phyloP scores from a whole-genome alignment of 2,888 invertebrate genomes.

The Odontomyia ornata region DNA sequence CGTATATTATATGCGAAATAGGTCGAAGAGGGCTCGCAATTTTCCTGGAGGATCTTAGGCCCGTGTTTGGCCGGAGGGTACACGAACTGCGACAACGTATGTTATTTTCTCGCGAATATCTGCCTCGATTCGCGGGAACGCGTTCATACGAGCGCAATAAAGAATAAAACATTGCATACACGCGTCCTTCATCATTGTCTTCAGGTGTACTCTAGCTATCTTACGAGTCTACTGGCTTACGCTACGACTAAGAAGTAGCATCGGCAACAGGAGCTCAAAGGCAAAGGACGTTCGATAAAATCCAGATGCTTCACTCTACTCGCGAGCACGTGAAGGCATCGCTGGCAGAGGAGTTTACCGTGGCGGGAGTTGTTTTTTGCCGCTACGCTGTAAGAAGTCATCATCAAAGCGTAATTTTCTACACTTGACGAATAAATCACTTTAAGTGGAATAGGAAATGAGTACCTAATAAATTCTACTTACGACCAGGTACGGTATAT shows the following conservation, averaged over 20 bases:
- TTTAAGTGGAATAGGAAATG: constrained; percentile 39
- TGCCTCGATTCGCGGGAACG: no score
- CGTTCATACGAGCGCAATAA: no score
- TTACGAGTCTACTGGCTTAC: not conserved
- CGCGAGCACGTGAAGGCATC: no score
- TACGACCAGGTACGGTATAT: not conserved
- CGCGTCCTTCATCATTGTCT: not conserved
- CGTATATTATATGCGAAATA: constrained; percentile 20
- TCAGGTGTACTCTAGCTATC: constrained; percentile 17
- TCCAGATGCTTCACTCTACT: constrained; percentile 8
- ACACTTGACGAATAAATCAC: constrained; percentile 42
- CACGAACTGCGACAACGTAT: no score
- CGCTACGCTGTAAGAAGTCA: constrained; percentile 17
- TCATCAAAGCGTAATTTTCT: constrained; percentile 42
- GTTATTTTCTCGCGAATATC: no score
- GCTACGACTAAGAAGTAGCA: not conserved
- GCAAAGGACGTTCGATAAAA: constrained; percentile 18
- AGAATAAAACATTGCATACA: not conserved
- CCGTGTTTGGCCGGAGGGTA: no score
- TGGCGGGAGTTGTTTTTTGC: not conserved
- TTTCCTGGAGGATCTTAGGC: no score
- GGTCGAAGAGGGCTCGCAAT: constrained; percentile 6
- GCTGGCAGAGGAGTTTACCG: not conserved
- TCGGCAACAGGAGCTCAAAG: not conserved
- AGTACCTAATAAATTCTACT: constrained; percentile 42